Conservation (phyloP, 1,140 invertebrate genomes). For the Prorops nasuta region DNA sequence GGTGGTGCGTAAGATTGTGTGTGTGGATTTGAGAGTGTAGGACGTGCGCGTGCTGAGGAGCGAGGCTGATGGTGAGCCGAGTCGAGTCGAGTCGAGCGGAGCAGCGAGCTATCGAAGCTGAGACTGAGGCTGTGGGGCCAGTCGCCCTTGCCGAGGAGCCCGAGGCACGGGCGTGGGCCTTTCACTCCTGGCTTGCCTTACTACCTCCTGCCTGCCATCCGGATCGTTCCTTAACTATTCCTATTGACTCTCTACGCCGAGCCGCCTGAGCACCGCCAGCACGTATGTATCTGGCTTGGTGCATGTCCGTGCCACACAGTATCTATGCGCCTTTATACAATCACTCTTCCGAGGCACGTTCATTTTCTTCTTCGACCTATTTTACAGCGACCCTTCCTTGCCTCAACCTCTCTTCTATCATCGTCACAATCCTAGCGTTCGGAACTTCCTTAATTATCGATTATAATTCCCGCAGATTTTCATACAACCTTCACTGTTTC, state of each 20-base stretch:
- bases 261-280: background rate
- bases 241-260: slow-evolving; percentile 10
- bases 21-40: too few species aligned
- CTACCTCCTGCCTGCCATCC: too few species aligned
- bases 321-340: slow-evolving; percentile 15
- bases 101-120: slow-evolving; percentile 4
- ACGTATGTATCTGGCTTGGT: slow-evolving; percentile 9
- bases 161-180: slow-evolving; percentile 58
- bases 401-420: too few species aligned
- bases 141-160: slow-evolving; percentile 55
- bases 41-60: too few species aligned
- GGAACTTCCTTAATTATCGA: too few species aligned
- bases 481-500: too few species aligned
- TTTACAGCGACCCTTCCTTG: too few species aligned
- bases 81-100: background rate
- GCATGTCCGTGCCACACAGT: slow-evolving; percentile 6
- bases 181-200: too few species aligned
- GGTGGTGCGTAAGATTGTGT: too few species aligned
- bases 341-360: slow-evolving; percentile 28
- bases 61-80: background rate
- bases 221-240: slow-evolving; percentile 39
- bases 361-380: too few species aligned
- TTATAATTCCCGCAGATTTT: too few species aligned
- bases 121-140: slow-evolving; percentile 42
- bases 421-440: too few species aligned